Percentiles rank a stretch among this genome's conserved stretches.
Conservation (phyloP, 1,140 invertebrate species). For the Caenorhabditis latens region DNA sequence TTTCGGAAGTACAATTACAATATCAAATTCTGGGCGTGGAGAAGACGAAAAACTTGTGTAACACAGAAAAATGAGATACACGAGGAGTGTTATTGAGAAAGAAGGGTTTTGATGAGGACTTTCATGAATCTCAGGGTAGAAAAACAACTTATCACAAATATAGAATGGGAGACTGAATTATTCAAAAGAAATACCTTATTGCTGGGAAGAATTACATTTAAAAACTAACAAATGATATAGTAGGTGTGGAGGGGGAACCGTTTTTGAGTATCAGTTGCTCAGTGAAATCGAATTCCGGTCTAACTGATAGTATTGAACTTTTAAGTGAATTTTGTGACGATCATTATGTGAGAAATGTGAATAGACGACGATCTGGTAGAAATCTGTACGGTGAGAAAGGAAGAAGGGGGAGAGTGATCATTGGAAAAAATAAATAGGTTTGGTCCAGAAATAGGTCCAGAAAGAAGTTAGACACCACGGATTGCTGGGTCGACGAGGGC, state of each 20-base stretch:
- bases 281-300: neutral
- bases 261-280: constrained; percentile 46
- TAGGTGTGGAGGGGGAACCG: neutral
- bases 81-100: constrained; percentile 5
- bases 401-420: too few relatives aligned
- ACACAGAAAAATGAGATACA: constrained; percentile 48
- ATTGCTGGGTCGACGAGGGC: constrained; percentile 22
- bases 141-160: constrained; percentile 4
- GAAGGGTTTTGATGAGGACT: neutral
- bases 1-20: neutral
- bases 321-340: constrained; percentile 50
- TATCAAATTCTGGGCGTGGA: too few relatives aligned
- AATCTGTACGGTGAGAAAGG: neutral
- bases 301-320: constrained; percentile 37
- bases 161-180: neutral
- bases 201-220: neutral
- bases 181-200: neutral
- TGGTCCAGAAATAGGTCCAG: too few relatives aligned
- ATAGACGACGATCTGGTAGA: neutral
- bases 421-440: too few relatives aligned
- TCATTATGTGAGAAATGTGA: constrained; percentile 45
- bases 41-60: neutral
- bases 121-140: neutral
- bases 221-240: neutral
- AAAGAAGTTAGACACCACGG: neutral